Base-by-base conservation (phyloP, 1,140 invertebrate genomes). In the Sipha flava region DNA sequence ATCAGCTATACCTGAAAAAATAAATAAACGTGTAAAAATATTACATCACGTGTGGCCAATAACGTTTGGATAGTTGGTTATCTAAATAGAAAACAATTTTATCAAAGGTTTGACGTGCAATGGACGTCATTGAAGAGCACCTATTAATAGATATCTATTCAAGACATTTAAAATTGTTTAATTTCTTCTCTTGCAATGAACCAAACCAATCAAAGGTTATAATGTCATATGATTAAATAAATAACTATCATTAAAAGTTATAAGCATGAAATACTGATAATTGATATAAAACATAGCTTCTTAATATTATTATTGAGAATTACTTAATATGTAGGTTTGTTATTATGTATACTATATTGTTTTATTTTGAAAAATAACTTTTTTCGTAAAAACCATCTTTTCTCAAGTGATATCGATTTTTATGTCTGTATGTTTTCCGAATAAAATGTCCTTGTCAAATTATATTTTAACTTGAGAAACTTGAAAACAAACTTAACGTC, bases 1-100 rank as follows among this genome's bases (percentile, higher is more conserved):
- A 75, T 75, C 70, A 54, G 31, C 70, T 54, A 66, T 40, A 75
- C 47, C 70, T 75, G 70, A 34, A 75, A 73, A 37, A 49, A 54
- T 21, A 70, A 45, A 70, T 18, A 70, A 54, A 31, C 45, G 9
- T 40, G 26, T 72, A 16, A 49, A 72, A 52, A 47, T 49, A 72
- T 29, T 72, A 29, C 47, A 72, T 47, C 68, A 47, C 40, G 26
- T 72, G 45, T 0, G 23, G 16, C 47, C 26, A 34, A 72, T 16
- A 21, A 16, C 10, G 23, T 59, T 68, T 47, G 66, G 66, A 14
- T 18, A 14, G n/a, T 34, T 12, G 23, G n/a, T 40, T 14, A 45
- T 0, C 49, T 49, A 34, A 34, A 54, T 7, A 26, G 23, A 37
- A 75, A 52, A 75, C 47, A 37, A 34, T 34, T 37, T 75, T 75